Percentiles rank a stretch among this genome's conserved stretches.
phyloP scores from a whole-genome alignment of 2,113 vertebrate genomes.

The Cettia cetti region DNA sequence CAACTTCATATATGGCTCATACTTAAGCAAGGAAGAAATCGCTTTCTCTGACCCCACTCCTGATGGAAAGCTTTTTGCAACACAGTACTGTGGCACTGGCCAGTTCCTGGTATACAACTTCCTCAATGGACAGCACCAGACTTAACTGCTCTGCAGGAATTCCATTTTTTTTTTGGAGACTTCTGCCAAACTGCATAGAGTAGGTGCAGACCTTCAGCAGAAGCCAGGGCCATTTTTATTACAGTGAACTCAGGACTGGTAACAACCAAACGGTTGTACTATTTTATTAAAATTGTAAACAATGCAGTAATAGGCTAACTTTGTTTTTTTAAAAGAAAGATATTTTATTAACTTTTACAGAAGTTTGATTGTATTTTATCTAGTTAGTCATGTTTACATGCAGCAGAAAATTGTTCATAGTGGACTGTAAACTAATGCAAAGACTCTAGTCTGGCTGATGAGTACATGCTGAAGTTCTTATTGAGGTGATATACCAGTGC shows the following conservation, averaged over 20 bases:
- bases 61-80: constrained; percentile 96
- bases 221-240: constrained; percentile 74
- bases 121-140: constrained; percentile 82
- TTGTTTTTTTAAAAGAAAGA: constrained; percentile 76
- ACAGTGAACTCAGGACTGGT: constrained; percentile 81
- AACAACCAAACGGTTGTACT: constrained; percentile 74
- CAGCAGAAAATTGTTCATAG: constrained; percentile 82
- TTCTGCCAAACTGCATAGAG: constrained; percentile 8
- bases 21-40: constrained; percentile 97
- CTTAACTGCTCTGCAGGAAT: neutral
- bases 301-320: constrained; percentile 78
- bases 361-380: constrained; percentile 82
- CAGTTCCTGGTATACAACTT: constrained; percentile 99
- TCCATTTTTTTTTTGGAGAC: neutral
- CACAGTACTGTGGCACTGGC: constrained; percentile 92
- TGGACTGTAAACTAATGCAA: constrained; percentile 81
- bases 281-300: constrained; percentile 83
- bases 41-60: constrained; percentile 98
- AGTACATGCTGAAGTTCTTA: constrained; percentile 73
- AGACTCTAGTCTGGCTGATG: constrained; percentile 68
- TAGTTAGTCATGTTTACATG: constrained; percentile 86
- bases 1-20: constrained; percentile 95
- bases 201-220: constrained; percentile 60
- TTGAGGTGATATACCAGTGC: constrained; percentile 66
- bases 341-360: constrained; percentile 83